Evolutionary conservation across 2,888 invertebrate species (phyloP).

Genomic region (Acrobasis consociella): DNA sequence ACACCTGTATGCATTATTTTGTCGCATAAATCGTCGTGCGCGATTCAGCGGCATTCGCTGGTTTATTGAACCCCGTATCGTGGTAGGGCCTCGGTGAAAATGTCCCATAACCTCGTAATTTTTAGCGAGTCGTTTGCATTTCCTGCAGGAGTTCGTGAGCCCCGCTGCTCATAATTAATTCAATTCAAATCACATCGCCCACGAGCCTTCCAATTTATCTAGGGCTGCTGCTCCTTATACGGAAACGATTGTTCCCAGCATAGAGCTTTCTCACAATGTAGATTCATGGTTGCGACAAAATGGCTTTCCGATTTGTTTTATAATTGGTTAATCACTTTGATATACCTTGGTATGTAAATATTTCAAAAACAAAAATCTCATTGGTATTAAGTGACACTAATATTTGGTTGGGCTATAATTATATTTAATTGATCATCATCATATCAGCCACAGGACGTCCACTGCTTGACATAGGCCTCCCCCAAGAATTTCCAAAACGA

Average conservation of each 20-base stretch:
- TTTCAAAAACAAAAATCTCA: neutral
- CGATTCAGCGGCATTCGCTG: constrained; percentile 65
- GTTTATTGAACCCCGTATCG: constrained; percentile 74
- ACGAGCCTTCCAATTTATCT: constrained; percentile 68
- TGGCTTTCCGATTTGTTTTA: constrained; percentile 15
- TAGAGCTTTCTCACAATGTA: constrained; percentile 47
- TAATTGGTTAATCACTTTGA: constrained; percentile 14
- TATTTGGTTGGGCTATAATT: neutral
- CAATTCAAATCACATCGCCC: constrained; percentile 78
- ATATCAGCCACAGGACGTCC: no score
- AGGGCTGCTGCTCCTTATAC: constrained; percentile 57
- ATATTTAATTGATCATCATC: neutral
- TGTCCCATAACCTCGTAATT: constrained; percentile 62
- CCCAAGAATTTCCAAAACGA: no score
- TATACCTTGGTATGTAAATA: neutral
- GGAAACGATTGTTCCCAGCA: constrained; percentile 52
- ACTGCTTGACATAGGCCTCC: no score
- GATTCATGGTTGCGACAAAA: constrained; percentile 13
- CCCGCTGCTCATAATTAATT: constrained; percentile 72
- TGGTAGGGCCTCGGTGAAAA: constrained; percentile 64
- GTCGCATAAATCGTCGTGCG: constrained; percentile 72
- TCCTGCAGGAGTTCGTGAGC: constrained; percentile 65
- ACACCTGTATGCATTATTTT: constrained; percentile 81
- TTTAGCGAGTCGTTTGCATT: constrained; percentile 64
- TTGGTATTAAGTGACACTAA: neutral